phyloP scores from a whole-genome alignment of 2,113 vertebrate genomes.

The Lagenorhynchus albirostris region DNA sequence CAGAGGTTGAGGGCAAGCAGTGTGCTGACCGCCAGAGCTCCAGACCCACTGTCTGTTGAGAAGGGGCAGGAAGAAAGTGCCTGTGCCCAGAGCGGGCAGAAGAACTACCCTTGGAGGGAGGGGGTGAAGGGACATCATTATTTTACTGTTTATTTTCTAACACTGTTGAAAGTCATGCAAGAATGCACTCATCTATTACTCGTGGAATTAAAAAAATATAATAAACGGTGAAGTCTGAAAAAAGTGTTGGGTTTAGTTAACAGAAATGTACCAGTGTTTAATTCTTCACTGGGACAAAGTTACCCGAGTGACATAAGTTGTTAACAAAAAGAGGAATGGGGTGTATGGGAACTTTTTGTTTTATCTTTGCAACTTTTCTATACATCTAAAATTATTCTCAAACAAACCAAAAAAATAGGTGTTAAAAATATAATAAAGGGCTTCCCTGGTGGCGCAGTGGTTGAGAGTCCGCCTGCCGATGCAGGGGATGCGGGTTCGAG shows the following conservation, averaged over 20 bases:
- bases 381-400: background rate
- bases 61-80: background rate
- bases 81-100: background rate
- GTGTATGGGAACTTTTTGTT: background rate
- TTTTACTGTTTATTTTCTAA: background rate
- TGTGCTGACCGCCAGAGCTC: background rate
- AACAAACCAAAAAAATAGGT: background rate
- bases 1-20: background rate
- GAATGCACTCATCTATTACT: background rate
- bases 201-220: background rate
- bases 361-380: background rate
- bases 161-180: background rate
- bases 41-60: background rate
- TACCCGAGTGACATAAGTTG: background rate
- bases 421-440: background rate
- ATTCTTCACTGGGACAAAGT: background rate
- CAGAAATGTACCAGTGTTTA: background rate
- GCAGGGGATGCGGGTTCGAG: too few relatives aligned
- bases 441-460: too few relatives aligned
- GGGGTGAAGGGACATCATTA: background rate
- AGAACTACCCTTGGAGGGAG: background rate
- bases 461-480: too few relatives aligned
- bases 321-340: background rate
- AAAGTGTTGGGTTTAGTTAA: background rate
- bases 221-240: background rate